Base-by-base conservation (phyloP, 1,140 invertebrate species). In the Charaxes varanes region DNA sequence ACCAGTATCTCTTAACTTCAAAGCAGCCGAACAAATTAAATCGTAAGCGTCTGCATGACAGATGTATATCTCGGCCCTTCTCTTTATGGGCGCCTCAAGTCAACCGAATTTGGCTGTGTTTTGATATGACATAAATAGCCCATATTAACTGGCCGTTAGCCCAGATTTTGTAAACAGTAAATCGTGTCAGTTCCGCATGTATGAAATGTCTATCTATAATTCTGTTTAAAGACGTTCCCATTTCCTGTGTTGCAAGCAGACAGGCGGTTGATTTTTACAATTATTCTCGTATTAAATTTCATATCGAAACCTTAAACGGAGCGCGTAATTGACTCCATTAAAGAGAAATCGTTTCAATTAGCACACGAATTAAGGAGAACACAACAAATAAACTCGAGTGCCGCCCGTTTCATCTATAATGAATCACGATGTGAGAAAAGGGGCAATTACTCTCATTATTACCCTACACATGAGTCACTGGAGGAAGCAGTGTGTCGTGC, bases 391-490 rank as follows among this genome's bases (percentile, higher is more conserved):
- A 67, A 62, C 42, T 66, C 34, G 51, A 70, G 58, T 59, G 67
- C 51, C 41, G 53, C 41, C 57, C 53, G 57, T 66, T 62, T 58
- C 59, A 58, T 62, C 45, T 62, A 62, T 64, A 60, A 59, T 67
- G 76, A 77, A 80, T 80, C 73, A 78, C 67, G 58, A 73, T 71
- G 70, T 76, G 77, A 72, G 73, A 80, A 76, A 71, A 73, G 70
- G 59, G 53, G 69, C 70, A 78, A 78, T 77, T 77, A 76, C 57
- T 64, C 61, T 76, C 71, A 70, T 80, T 81, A 74, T 63, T 58
- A 57, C 55, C 49, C 50, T 23, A 17, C 54, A 53, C 50, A 62
- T 76, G 77, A 81, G 59, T 81, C 77, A 74, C 49, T 57, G 34
- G 40, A 68, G 62, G 62, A 69, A 73, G 53, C 54, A 44, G 52